Conservation (phyloP, 2,797 vertebrate species). For the Halcyon leucocephala region DNA sequence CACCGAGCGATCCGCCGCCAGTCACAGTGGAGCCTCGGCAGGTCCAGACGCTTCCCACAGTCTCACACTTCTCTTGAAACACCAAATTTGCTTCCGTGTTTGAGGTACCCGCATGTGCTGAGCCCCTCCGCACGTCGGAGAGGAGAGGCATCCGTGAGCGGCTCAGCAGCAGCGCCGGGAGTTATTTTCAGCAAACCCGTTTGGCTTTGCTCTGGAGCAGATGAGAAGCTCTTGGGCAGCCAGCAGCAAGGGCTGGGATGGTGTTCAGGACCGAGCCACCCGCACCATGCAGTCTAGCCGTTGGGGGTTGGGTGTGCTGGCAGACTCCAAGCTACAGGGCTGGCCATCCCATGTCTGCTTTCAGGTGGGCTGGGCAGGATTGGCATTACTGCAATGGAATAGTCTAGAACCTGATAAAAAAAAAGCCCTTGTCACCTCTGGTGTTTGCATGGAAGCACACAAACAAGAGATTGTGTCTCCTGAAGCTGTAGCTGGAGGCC, state of each 20-base stretch:
- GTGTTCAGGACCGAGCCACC: neutral
- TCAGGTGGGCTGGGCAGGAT: neutral
- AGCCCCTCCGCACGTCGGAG: neutral
- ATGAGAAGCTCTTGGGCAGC: neutral
- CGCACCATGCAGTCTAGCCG: fast-evolving
- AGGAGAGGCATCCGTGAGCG: neutral
- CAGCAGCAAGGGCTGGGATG: neutral
- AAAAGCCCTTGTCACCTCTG: fast-evolving
- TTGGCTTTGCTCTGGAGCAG: neutral
- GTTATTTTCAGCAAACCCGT: neutral
- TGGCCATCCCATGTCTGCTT: neutral
- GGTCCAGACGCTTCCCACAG: constrained; percentile 58
- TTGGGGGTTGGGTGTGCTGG: neutral
- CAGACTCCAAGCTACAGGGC: neutral
- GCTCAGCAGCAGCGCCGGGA: neutral
- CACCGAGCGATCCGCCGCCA: neutral
- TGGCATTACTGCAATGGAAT: neutral
- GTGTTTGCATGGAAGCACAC: neutral
- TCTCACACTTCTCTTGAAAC: constrained; percentile 51
- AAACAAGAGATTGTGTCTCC: fast-evolving
- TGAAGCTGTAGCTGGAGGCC: neutral
- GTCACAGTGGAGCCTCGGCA: neutral
- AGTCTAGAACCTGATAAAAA: neutral
- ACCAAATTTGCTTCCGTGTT: neutral
- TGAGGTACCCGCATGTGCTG: neutral